A percentile compares a stretch with the other conserved stretches of the same genome.
These are phyloP conservation scores for Papilio machaon DNA, from an alignment of 1,140 invertebrate species.

Conservation along the genomic window DNA sequence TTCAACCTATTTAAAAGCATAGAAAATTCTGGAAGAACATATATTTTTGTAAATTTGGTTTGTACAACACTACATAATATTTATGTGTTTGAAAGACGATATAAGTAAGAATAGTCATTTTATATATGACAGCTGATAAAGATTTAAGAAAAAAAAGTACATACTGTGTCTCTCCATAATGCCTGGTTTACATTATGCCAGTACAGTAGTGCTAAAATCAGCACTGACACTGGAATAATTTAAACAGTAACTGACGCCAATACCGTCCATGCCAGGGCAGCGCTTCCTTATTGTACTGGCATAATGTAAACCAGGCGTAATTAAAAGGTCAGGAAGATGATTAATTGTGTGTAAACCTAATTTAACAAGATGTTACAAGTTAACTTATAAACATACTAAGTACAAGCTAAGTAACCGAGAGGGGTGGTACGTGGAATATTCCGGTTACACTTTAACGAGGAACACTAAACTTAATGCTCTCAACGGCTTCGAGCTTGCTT, in stretches of 20 bases:
- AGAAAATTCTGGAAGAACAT: neutral
- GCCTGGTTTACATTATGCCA: too few relatives aligned
- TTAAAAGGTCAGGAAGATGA: neutral
- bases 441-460: conserved; percentile 34
- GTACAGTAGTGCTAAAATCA: too few relatives aligned
- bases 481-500: conserved; percentile 5
- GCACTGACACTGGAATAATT: too few relatives aligned
- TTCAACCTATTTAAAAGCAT: neutral
- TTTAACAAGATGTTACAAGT: neutral
- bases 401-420: conserved; percentile 12
- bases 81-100: too few relatives aligned
- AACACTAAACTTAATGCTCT: conserved; percentile 24
- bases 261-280: too few relatives aligned
- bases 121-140: too few relatives aligned
- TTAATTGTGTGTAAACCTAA: neutral
- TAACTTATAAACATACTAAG: neutral
- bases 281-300: too few relatives aligned
- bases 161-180: too few relatives aligned
- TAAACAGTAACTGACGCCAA: too few relatives aligned
- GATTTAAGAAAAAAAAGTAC: too few relatives aligned
- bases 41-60: neutral
- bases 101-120: too few relatives aligned
- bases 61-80: too few relatives aligned
- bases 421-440: neutral
- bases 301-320: neutral